phyloP scores from a whole-genome alignment of 1,140 invertebrate species.

The Dinoponera quadriceps region DNA sequence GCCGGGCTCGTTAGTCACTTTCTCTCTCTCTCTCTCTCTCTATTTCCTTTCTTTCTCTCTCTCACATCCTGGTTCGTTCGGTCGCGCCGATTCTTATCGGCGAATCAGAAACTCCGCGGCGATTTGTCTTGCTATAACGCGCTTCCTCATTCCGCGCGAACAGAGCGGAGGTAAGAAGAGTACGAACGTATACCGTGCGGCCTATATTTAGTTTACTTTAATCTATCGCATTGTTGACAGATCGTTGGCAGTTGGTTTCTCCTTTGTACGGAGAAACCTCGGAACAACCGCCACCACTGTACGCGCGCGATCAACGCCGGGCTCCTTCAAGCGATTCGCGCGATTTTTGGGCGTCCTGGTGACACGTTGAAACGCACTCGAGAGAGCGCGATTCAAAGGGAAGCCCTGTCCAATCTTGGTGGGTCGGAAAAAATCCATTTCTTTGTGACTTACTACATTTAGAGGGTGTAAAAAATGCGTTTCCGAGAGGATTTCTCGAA shows the following conservation, averaged over 20 bases:
- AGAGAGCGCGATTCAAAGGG: too few relatives aligned
- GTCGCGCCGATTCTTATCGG: constrained; percentile 61
- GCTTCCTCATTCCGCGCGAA: constrained; percentile 52
- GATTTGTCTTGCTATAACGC: constrained; percentile 52
- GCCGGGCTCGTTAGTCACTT: constrained; percentile 41
- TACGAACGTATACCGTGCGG: too few relatives aligned
- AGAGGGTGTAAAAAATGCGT: too few relatives aligned
- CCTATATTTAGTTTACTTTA: constrained; percentile 46
- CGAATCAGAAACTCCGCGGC: constrained; percentile 41
- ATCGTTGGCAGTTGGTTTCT: constrained; percentile 6
- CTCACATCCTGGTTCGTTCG: background rate
- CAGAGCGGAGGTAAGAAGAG: background rate
- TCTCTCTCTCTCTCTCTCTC: background rate
- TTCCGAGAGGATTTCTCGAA: too few relatives aligned
- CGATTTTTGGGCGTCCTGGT: too few relatives aligned
- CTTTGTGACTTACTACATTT: too few relatives aligned
- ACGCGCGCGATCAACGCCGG: too few relatives aligned
- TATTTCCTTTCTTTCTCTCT: too few relatives aligned
- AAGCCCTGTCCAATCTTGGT: too few relatives aligned
- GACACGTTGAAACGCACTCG: too few relatives aligned
- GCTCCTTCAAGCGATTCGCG: too few relatives aligned
- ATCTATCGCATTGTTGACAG: constrained; percentile 40
- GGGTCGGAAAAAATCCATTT: too few relatives aligned
- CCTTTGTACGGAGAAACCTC: background rate
- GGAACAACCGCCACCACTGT: background rate